Evolutionary conservation across 2,888 invertebrate genomes (phyloP), one percentile per base, ranked within the genome.

Genomic region (Caenorhabditis panamensis): DNA sequence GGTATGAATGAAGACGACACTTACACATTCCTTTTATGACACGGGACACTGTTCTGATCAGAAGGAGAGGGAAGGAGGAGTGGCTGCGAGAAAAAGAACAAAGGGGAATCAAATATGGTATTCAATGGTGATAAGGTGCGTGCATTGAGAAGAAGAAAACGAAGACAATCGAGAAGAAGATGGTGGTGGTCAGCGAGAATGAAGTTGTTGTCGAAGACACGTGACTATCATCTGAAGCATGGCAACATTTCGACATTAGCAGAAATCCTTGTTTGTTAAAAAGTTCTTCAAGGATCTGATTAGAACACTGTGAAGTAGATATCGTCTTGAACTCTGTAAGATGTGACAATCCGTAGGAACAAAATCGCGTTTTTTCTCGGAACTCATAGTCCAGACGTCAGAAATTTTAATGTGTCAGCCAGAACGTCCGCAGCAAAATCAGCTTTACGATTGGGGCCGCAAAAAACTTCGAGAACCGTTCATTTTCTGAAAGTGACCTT

Each of bases 11-110:
- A 20, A n/a, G 28, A 26, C 1, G 26, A 22, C 24, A 20, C 53
- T 53, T 53, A 22, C 54, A 54, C 63, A 64, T 64, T 64, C 63
- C 63, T 36, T 22, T 64, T 49, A 36, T 51, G 63, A 64, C 51
- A 64, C 63, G 63, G 22, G 61, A 62, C 61, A 51, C n/a, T 54
- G 54, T 61, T 44, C 44, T 61, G 44, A 47, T 47, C 26, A 62
- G 18, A 26, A 11, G 26, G 44, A 44, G 44, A 44, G 24, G 26
- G 54, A 54, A 31, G n/a, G 36, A 20, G 18, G 24, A 13, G 28
- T 9, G n/a, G 47, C 47, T 6, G 18, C n/a, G 56, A 56, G 28
- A 28, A 47, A 47, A 62, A 62, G 62, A 62, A 61, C 61, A 47
- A 62, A 62, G 47, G 13, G 13, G 49, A 47, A 49, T 49, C 47